These are phyloP conservation scores for Cephus rjabovi DNA, from an alignment of 2,888 invertebrate species.

Conservation along the genomic window DNA sequence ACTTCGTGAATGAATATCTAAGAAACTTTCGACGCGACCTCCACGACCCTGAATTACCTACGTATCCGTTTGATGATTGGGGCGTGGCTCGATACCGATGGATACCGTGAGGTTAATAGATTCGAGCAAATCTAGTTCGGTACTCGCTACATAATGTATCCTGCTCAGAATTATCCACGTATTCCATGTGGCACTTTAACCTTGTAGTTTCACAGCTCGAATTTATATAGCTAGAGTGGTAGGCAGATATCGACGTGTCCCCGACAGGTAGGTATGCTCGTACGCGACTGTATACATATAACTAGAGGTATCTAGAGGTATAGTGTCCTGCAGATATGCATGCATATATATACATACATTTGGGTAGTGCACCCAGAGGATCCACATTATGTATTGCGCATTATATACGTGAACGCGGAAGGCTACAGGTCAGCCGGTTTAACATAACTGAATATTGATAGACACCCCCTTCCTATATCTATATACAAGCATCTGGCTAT, in stretches of 20 bases:
- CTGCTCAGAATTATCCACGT: neutral
- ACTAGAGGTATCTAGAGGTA: neutral
- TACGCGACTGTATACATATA: neutral
- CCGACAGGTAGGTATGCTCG: neutral
- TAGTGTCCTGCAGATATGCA: neutral
- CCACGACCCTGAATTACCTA: neutral
- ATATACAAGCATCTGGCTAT: neutral
- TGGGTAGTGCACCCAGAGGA: constrained; percentile 16
- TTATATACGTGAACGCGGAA: constrained; percentile 11
- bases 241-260: neutral
- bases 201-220: neutral
- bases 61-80: neutral
- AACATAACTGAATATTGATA: constrained; percentile 43
- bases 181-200: neutral
- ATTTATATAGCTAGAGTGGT: neutral
- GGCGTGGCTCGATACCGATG: neutral
- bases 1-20: neutral
- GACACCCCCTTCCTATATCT: constrained; percentile 13
- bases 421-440: constrained; percentile 29
- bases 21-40: neutral
- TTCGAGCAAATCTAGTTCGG: neutral
- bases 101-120: neutral
- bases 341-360: neutral
- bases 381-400: constrained; percentile 23
- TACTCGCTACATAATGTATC: neutral